These are phyloP conservation scores for Ashinkailepas kermadecensis DNA, from an alignment of 2,888 invertebrate species.

Conservation along the genomic window DNA sequence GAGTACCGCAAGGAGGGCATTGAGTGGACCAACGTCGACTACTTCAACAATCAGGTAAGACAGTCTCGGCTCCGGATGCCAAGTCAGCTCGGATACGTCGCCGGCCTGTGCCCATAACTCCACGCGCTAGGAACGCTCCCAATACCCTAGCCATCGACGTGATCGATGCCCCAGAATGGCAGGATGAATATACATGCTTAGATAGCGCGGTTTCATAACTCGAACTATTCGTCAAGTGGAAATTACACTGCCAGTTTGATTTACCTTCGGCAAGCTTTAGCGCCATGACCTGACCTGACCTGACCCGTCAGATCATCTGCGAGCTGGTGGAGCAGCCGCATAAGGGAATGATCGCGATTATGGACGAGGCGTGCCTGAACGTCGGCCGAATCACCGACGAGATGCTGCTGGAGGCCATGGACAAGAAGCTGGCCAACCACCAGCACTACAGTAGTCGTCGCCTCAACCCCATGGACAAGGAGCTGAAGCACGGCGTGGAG, in stretches of 20 bases:
- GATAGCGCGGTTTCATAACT: too few species aligned
- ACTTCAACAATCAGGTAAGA: conserved; percentile 81
- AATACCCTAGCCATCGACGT: too few species aligned
- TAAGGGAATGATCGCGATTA: conserved; percentile 79
- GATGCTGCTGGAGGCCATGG: conserved; percentile 86
- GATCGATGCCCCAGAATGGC: too few species aligned
- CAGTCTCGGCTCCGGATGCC: background rate
- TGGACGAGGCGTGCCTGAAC: conserved; percentile 95
- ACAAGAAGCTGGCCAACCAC: conserved; percentile 74
- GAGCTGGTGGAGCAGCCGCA: conserved; percentile 90
- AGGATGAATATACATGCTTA: too few species aligned
- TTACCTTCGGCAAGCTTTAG: too few species aligned
- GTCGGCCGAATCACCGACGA: conserved; percentile 82
- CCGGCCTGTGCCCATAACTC: too few species aligned
- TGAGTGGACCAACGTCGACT: conserved; percentile 87
- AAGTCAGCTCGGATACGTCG: too few species aligned
- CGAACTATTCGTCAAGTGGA: too few species aligned
- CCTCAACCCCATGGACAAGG: conserved; percentile 71
- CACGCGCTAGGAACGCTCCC: too few species aligned
- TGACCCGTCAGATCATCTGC: conserved; percentile 58
- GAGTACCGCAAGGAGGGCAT: conserved; percentile 94
- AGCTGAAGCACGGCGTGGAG: conserved; percentile 65
- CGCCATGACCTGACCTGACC: too few species aligned
- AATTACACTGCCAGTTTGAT: too few species aligned
- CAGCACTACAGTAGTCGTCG: conserved; percentile 84